Evolutionary conservation across 2,888 invertebrate genomes (phyloP), one percentile per base, ranked within the genome.

Genomic region (Chymomyza caudatula): DNA sequence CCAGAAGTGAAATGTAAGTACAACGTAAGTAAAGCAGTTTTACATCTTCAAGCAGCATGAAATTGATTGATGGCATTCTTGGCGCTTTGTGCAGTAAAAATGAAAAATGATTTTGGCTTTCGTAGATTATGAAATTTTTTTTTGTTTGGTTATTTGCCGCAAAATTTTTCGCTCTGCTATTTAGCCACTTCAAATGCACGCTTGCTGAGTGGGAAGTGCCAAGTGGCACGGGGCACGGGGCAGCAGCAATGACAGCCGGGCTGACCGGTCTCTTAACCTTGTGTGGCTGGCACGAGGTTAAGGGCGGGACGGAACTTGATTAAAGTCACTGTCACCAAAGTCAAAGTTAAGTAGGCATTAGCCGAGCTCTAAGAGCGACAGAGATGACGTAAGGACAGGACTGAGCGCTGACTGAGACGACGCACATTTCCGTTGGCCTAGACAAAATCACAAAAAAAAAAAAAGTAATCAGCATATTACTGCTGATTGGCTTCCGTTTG

Each of bases 261-360:
- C 49, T 51, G 19, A 51, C 49, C 22, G 19, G 49, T 11, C 23
- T 54, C 3, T 54, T 37, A 37, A 37, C 29, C 85, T 78, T 78
- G 69, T 47, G 58, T 22, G 11, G 60, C 29, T 25, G 61, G 53
- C 55, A 20, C 13, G 62, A 37, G 23, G n/a, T 51, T 23, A 47
- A 17, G 47, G 15, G 22, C 56, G n/a, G n/a, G 11, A 65, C 69
- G 61, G 60, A 79, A 72, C 78, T 81, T 78, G 78, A 79, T 83
- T 83, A 77, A 82, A 74, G 54, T 13, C n/a, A 65, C 74, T 67
- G 82, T 81, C 71, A 66, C 74, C 83, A 79, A 79, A 83, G 80
- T 83, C 85, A 85, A 85, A 77, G 80, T 79, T 85, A 81, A 79
- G 80, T 69, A 71, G 82, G 82, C 62, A 81, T 84, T 73, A 79